Base-by-base conservation (phyloP, 2,113 vertebrate species). In the Oncorhynchus gorbuscha region DNA sequence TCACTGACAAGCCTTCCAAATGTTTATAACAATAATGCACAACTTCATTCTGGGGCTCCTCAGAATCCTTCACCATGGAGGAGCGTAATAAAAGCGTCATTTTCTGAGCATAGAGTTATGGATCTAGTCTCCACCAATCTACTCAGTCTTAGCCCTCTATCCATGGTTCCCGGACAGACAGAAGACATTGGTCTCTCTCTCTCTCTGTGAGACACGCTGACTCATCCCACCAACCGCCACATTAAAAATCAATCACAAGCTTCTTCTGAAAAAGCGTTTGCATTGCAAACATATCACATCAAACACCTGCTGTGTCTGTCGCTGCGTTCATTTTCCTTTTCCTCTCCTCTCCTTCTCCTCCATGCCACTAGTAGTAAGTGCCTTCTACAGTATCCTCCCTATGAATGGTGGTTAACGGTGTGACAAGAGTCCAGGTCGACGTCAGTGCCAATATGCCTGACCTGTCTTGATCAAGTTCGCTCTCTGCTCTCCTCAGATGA, bases 211-310 rank as follows among this genome's bases (percentile, higher is more conserved):
- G 8, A 20, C 12, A 35, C 22, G 71, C 82, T 79, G 76, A 81
- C 59, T 84, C 85, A 79, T 75, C 75, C 51, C 62, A 59, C 75
- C 5, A 55, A 18, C 32, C 45, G 62, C 78, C 76, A 74, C 72
- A 75, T 79, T 58, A 39, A 45, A 71, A 82, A 79, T 84, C 80
- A 75, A 79, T 82, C 79, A 81, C 51, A 82, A 58, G 39, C 76
- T 74, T 81, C 51, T 62, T 30, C 26, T 28, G 22, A 74, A 30
- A 69, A 30, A 72, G 69, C 76, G 69, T 74, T 74, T 77, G 51
- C 24, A 66, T 75, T 69, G 73, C 71, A 74, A 73, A 69, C 28
- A 72, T 64, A 22, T 20, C 18, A 80, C 75, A 58, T 78, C 35
- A 65, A 78, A 74, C 76, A 76, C 66, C 59, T 4, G 16, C 69